Evolutionary conservation across 2,113 vertebrate genomes (phyloP).

Genomic region (Zapus hudsonius): DNA sequence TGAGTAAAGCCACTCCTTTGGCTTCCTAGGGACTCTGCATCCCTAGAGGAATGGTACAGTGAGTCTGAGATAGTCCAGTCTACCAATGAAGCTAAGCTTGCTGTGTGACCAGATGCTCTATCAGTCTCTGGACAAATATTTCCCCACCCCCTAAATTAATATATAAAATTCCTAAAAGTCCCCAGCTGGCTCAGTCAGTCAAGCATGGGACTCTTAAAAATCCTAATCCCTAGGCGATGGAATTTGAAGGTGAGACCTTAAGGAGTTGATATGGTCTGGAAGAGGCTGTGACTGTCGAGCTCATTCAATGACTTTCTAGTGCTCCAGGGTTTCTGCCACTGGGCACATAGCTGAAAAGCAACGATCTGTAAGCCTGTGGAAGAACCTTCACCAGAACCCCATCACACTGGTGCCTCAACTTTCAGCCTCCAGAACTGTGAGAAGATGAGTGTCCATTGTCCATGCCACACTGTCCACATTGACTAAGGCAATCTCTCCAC

Average conservation of each 20-base stretch:
- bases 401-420: background rate
- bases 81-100: background rate
- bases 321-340: background rate
- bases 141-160: background rate
- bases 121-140: background rate
- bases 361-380: background rate
- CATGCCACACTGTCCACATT: background rate
- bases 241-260: background rate
- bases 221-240: background rate
- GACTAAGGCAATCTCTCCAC: background rate
- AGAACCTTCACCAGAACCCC: background rate
- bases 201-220: too few relatives aligned
- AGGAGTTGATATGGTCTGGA: background rate
- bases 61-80: background rate
- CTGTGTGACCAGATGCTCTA: background rate
- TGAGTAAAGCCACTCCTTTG: constrained; percentile 18
- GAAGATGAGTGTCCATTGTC: background rate
- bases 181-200: too few relatives aligned
- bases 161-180: background rate
- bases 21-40: background rate
- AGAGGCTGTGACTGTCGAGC: background rate
- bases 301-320: too few relatives aligned
- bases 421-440: background rate
- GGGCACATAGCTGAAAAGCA: background rate
- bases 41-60: background rate